Conservation (phyloP, 2,113 vertebrate genomes). For the Globicephala melas region DNA sequence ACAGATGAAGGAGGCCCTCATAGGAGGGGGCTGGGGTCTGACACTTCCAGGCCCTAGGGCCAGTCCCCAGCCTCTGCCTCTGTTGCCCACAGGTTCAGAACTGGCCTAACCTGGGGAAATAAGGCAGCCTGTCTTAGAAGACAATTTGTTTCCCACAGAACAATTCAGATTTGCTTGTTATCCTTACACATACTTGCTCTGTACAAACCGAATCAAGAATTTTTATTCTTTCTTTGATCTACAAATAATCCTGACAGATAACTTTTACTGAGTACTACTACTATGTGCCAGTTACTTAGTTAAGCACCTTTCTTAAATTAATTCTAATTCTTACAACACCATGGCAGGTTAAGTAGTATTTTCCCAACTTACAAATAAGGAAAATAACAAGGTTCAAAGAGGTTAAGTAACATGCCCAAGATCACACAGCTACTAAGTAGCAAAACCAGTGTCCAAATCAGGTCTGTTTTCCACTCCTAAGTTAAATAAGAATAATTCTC, state of each 20-base stretch:
- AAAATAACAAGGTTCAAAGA: background rate
- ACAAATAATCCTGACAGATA: background rate
- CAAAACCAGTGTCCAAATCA: background rate
- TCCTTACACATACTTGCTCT: background rate
- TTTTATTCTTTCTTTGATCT: conserved; percentile 33
- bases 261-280: background rate
- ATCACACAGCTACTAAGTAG: background rate
- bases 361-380: conserved; percentile 1
- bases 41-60: background rate
- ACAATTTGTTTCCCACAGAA: conserved; percentile 2
- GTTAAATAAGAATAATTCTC: background rate
- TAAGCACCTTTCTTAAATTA: conserved; percentile 35
- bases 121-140: conserved; percentile 8
- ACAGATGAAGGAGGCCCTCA: background rate
- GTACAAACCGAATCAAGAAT: background rate
- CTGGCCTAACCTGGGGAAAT: background rate
- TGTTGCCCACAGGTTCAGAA: background rate
- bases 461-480: background rate
- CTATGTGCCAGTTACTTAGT: background rate
- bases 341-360: background rate
- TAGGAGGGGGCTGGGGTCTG: rapidly evolving
- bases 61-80: background rate
- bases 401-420: background rate
- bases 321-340: background rate
- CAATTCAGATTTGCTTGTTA: background rate